Base-by-base conservation (phyloP, 2,113 vertebrate genomes). In the Vulpes ferrilata region DNA sequence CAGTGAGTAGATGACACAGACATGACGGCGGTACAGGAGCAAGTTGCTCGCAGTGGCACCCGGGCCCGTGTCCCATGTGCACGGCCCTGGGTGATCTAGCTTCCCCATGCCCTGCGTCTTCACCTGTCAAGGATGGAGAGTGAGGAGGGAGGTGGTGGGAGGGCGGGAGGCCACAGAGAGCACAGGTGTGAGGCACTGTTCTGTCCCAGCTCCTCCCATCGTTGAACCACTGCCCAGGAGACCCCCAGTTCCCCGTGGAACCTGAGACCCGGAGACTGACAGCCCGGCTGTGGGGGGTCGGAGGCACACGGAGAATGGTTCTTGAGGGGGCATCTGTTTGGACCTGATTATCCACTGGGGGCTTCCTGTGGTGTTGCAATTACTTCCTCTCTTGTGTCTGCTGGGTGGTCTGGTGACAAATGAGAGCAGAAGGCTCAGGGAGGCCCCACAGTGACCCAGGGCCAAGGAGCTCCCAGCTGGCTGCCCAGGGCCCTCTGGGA, bases 111-210 rank as follows among this genome's bases (percentile, higher is more conserved):
- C 71, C 85, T 5, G 48, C 23, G 80, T 22, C 79, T 67, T 17
- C 48, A 7, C 20, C 80, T 13, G 16, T 32, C 78, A 1, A 23
- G 25, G 64, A n/a, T 2, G 43, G 35, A 22, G 9, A 17, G 69
- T 8, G 3, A 30, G 43, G 0, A 27, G 19, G 67, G 38, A 80
- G 1, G 0, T 0, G 19, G 62, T 5, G n/a, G 43, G n/a, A 25
- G 23, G 4, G 38, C 64, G 74, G 2, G 30, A 32, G 5, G 53
- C 85, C 57, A 23, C 55, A 8, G 69, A 19, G 11, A 13, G 35
- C 1, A 0, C 30, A 35, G 57, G 5, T 1, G 0, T 7, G 2
- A 53, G 55, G n/a, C 2, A 0, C 73, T 3, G 1, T 60, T 83
- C 23, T 3, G 22, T 7, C 67, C 69, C 19, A 7, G 32, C 65